phyloP scores from a whole-genome alignment of 2,888 invertebrate species.

The Ennomos fuscantarius region DNA sequence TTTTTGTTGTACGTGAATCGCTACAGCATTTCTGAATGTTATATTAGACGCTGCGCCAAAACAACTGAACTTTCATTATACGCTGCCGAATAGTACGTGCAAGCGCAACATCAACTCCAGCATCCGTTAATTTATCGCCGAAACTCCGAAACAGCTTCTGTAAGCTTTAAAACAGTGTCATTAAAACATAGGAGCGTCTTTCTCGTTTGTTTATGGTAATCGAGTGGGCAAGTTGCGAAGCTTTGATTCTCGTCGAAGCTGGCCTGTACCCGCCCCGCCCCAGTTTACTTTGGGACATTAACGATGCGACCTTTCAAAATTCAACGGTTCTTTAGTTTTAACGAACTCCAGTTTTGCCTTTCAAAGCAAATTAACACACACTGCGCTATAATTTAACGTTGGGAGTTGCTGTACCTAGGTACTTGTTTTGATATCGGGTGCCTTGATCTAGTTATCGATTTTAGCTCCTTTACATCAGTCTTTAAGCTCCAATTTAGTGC shows the following conservation, averaged over 20 bases:
- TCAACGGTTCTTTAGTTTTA: constrained; percentile 63
- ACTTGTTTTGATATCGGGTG: constrained; percentile 50
- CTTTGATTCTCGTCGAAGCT: constrained; percentile 70
- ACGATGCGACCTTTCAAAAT: constrained; percentile 68
- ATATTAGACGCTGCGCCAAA: constrained; percentile 26
- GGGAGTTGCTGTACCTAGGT: constrained; percentile 36
- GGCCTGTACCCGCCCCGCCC: constrained; percentile 61
- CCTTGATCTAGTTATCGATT: constrained; percentile 53
- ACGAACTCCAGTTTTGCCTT: constrained; percentile 61
- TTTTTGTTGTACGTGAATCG: constrained; percentile 10
- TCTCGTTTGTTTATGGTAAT: constrained; percentile 82
- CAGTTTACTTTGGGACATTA: constrained; percentile 71
- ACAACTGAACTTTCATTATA: constrained; percentile 36
- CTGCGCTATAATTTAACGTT: constrained; percentile 36
- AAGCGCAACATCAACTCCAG: constrained; percentile 48
- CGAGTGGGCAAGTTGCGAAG: constrained; percentile 76
- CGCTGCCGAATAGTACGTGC: constrained; percentile 27
- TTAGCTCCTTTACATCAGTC: constrained; percentile 42
- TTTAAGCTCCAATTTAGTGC: constrained; percentile 32
- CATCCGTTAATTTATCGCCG: constrained; percentile 53
- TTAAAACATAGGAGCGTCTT: constrained; percentile 76
- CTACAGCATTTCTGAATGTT: constrained; percentile 27
- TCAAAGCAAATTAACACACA: constrained; percentile 46
- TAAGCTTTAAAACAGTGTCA: constrained; percentile 73
- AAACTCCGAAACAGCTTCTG: constrained; percentile 41